A percentile compares a stretch with the other conserved stretches of the same genome.
Conservation (phyloP, 2,888 invertebrate species). For the Perdita meconis region DNA sequence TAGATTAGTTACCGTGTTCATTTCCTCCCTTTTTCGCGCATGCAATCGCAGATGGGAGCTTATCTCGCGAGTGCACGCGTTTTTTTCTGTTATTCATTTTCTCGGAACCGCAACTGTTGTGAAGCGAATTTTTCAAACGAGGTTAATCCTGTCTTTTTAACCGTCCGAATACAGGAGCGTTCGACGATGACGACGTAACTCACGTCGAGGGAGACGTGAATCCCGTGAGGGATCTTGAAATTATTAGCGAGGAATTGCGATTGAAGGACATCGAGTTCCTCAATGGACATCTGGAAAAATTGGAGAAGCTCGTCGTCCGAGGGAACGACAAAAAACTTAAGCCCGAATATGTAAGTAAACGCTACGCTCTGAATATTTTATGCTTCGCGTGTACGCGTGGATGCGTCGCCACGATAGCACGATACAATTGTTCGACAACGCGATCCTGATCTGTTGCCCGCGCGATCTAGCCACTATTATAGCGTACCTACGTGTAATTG, state of each 20-base stretch:
- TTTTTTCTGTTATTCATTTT: conserved; percentile 34
- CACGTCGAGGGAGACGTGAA: conserved; percentile 99
- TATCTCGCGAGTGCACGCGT: conserved; percentile 29
- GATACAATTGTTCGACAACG: background rate
- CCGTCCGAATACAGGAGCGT: conserved; percentile 89
- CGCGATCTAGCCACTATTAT: conserved; percentile 15
- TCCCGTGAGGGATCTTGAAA: conserved; percentile 97
- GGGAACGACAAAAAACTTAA: conserved; percentile 97
- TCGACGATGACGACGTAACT: conserved; percentile 98
- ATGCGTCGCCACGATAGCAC: background rate
- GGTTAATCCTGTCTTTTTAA: conserved; percentile 2
- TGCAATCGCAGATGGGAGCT: conserved; percentile 16
- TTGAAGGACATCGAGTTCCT: conserved; percentile 97
- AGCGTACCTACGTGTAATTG: conserved; percentile 4
- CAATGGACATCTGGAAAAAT: conserved; percentile 91
- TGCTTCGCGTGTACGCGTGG: background rate
- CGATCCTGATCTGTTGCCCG: background rate
- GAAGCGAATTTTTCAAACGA: background rate
- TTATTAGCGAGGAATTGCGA: conserved; percentile 97
- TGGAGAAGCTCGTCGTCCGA: conserved; percentile 92
- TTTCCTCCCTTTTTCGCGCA: conserved; percentile 12
- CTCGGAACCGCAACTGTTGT: conserved; percentile 27
- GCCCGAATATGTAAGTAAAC: conserved; percentile 93
- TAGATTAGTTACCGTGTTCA: conserved; percentile 44
- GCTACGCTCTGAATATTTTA: background rate